Evolutionary conservation across 2,113 vertebrate species (phyloP), one percentile per base, ranked within the genome.

Genomic region (Cephalopterus ornatus): DNA sequence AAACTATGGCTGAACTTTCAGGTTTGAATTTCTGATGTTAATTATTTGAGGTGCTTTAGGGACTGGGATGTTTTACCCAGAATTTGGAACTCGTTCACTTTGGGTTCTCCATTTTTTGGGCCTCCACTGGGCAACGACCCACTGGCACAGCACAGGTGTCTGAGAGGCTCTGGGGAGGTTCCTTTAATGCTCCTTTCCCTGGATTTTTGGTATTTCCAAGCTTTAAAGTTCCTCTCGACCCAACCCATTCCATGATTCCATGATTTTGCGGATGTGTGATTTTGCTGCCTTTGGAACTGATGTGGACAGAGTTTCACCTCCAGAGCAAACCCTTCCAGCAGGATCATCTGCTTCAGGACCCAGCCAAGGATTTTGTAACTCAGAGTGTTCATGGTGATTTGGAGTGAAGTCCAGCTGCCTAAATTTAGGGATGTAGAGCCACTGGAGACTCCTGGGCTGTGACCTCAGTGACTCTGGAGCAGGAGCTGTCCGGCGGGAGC

Each of bases 211-310:
- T n/a, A 4, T 14, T 49, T 37, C 9, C 22, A 23, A 12, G 19
- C 1, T 47, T 62, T 21, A 0, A 3, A 16, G n/a, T 33, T n/a
- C 56, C 28, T 47, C 18, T 30, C 20, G 10, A 0, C n/a, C 56
- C 44, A 39, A 5, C 3, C 5, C 63, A 9, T 52, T 52, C 50
- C 35, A 32, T 17, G 49, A 9, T 52, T 52, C 50, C 35, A 32
- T 17, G 49, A 28, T 32, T 52, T 71, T 71, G 50, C 32, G 23
- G 33, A 5, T 79, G 13, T 35, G 9, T 62, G 4, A 3, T 56
- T 88, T 72, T 61, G 42, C 62, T 89, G 59, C 58, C 20, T 56
- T 59, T 19, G 55, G 61, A 86, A 68, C 35, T 30, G 55, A 35
- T n/a, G 19, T 41, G 0, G 6, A 81, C 59, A 37, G 65, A 63